Evolutionary conservation across 2,888 invertebrate genomes (phyloP).

Genomic region (Ferrisia virgata): DNA sequence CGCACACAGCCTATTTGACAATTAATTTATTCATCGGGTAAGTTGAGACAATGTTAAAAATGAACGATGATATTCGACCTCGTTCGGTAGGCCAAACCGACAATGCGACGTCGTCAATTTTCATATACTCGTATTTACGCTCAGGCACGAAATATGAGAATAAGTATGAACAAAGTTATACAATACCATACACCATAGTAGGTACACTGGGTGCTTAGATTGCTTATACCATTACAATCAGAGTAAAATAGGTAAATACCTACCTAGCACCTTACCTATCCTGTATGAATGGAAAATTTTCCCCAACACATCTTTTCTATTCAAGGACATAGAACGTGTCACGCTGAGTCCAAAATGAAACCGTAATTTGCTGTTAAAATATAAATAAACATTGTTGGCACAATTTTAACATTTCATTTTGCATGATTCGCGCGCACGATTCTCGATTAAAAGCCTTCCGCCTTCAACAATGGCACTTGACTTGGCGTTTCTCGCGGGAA

Average conservation of each 20-base stretch:
- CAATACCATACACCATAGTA: too few relatives aligned
- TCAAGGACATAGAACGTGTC: neutral
- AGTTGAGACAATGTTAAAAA: neutral
- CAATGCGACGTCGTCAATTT: too few relatives aligned
- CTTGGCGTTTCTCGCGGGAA: conserved; percentile 9
- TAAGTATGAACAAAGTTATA: neutral
- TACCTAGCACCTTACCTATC: neutral
- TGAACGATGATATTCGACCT: neutral
- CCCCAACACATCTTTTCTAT: neutral
- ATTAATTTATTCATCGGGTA: neutral
- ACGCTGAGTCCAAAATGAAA: neutral
- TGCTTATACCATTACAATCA: too few relatives aligned
- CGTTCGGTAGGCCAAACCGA: too few relatives aligned
- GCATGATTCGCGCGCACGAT: neutral
- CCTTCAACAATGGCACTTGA: conserved; percentile 24
- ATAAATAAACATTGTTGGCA: conserved; percentile 9
- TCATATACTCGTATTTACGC: neutral
- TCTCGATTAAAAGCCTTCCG: conserved; percentile 15
- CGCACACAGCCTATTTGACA: too few relatives aligned
- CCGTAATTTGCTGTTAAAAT: conserved; percentile 11
- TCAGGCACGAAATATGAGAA: neutral
- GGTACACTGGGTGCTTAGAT: too few relatives aligned
- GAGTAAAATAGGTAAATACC: too few relatives aligned
- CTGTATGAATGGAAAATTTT: neutral
- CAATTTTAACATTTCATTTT: neutral